Conservation (phyloP, 2,113 vertebrate genomes). For the Pterocles burchelli region DNA sequence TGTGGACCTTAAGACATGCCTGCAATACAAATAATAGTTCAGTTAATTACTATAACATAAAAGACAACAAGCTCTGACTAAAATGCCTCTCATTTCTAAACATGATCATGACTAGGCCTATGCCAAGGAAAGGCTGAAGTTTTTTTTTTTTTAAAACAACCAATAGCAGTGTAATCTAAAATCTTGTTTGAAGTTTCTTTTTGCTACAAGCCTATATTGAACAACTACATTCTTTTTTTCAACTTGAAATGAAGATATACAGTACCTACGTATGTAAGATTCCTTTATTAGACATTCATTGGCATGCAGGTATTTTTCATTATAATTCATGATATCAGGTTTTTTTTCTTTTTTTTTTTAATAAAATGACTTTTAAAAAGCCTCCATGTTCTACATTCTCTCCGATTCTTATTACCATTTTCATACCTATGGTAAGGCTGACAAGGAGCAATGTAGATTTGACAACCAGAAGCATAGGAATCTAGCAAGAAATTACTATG, state of each 20-base stretch:
- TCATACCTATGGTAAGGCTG: conserved; percentile 52
- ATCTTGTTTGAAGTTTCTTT: background rate
- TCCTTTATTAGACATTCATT: background rate
- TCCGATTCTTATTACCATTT: conserved; percentile 49
- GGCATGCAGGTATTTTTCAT: conserved; percentile 13
- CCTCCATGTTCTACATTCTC: background rate
- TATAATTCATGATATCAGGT: background rate
- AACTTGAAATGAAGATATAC: background rate
- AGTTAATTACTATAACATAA: background rate
- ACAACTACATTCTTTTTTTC: background rate
- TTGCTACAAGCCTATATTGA: background rate
- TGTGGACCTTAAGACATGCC: background rate
- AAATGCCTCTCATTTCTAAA: conserved; percentile 19
- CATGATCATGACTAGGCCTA: background rate
- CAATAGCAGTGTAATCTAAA: background rate
- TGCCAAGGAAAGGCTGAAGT: background rate
- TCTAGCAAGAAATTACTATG: conserved; percentile 65
- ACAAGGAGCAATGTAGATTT: conserved; percentile 50
- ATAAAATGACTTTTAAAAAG: conserved; percentile 30
- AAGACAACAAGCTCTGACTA: background rate
- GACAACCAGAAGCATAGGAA: conserved; percentile 43
- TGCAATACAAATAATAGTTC: background rate
- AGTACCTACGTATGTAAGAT: background rate
- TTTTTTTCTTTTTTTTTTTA: background rate
- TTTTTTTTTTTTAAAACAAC: background rate